Percentiles rank a stretch among this genome's conserved stretches.
Conservation (phyloP, 2,888 invertebrate species). For the Onthophagus sagittarius region DNA sequence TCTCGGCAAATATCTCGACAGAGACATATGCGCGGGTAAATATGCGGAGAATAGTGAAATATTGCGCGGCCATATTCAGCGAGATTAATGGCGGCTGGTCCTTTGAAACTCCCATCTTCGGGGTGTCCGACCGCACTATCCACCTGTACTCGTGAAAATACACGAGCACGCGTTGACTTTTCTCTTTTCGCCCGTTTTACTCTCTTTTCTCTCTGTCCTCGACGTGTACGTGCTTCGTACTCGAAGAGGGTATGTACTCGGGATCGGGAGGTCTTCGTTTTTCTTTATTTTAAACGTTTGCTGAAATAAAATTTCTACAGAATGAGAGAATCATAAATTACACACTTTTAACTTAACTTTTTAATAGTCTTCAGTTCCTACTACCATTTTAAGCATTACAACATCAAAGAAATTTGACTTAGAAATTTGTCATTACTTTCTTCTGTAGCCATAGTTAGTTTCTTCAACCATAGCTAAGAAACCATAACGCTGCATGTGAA, state of each 20-base stretch:
- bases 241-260: background rate
- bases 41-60: background rate
- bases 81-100: background rate
- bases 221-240: background rate
- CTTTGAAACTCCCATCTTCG: background rate
- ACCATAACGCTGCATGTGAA: background rate
- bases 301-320: background rate
- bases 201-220: background rate
- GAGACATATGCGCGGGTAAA: background rate
- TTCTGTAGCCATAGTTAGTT: too few species aligned
- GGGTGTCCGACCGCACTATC: background rate
- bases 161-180: background rate
- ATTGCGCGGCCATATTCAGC: background rate
- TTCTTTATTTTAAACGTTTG: background rate
- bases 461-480: background rate
- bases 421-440: too few species aligned
- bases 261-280: background rate
- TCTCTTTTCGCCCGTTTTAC: background rate
- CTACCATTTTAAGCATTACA: too few species aligned
- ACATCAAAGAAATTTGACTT: too few species aligned
- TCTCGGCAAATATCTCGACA: background rate
- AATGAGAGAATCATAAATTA: background rate
- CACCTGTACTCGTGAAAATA: background rate
- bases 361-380: too few species aligned
- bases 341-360: background rate